Base-by-base conservation (phyloP, 2,888 invertebrate genomes). In the Anticlea derivata region DNA sequence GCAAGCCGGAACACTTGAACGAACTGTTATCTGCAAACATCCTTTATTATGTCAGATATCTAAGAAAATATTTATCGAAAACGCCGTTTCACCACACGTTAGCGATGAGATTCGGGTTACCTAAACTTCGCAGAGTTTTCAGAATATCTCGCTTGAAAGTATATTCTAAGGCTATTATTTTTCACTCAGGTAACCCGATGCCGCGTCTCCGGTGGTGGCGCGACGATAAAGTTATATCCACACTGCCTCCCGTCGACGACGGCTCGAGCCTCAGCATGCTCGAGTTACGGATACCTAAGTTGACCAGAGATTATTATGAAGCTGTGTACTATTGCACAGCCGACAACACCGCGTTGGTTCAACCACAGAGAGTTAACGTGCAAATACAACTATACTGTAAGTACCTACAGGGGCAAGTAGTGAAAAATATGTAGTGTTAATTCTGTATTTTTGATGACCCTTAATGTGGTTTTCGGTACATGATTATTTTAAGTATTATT, bases 321-420 rank as follows among this genome's bases (percentile, higher is more conserved):
- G 93, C 94, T 1, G 91, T 93, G 3, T 94, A 94, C 78, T 93
- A 94, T n/a, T 95, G 95, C 71, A 93, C 94, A 60, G 95, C 95
- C 2, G 93, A 93, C 69, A 95, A 95, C 73, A 95, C 94, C 35
- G 92, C 92, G 37, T 83, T 94, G 55, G 94, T 94, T 22, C 92
- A 93, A 3, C 95, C 95, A 0, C 80, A 93, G 55, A 91, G 93
- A 22, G 92, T 94, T 47, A 92, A 92, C 51, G 92, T 95, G 47
- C 93, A 94, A 65, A 92, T 95, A 60, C 94, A 95, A 69, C 92
- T 95, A 80, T 93, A 94, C 76, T 88, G 91, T 91, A 59, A 91
- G 95, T 93, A 31, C 17, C 17, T 17, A 17, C 2, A 17, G 17
- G 4, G 4, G 4, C 4, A 17, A 17, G 17, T 17, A 17, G n/a